These are phyloP conservation scores for Notocelia uddmanniana DNA, from an alignment of 2,888 invertebrate species.

Conservation along the genomic window DNA sequence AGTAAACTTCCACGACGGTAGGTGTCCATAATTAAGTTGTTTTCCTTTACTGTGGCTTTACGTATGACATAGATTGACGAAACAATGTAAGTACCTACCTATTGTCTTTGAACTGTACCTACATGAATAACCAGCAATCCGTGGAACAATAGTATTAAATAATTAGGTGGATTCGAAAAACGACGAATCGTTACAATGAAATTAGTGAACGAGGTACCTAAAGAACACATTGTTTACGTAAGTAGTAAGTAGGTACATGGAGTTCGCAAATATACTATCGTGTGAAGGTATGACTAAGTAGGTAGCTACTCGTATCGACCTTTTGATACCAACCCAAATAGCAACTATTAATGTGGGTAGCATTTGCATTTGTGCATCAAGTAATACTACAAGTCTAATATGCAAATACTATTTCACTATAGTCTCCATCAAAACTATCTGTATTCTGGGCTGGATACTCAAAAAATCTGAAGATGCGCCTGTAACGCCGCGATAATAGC, in stretches of 20 bases:
- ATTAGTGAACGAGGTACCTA: neutral
- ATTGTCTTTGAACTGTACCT: conserved; percentile 28
- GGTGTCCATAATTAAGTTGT: conserved; percentile 19
- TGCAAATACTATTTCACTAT: no score
- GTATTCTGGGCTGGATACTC: no score
- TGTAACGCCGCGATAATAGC: no score
- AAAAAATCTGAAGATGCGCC: no score
- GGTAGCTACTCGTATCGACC: no score
- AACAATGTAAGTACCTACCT: conserved; percentile 25
- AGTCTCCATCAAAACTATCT: no score
- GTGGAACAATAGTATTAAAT: conserved; percentile 31
- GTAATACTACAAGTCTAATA: no score
- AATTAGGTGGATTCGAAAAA: conserved; percentile 29
- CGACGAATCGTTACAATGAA: neutral
- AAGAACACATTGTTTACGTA: conserved; percentile 1
- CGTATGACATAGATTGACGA: neutral
- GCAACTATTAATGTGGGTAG: no score
- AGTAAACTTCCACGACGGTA: neutral
- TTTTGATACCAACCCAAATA: no score
- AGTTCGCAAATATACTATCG: neutral
- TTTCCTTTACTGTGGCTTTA: neutral
- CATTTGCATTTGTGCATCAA: no score
- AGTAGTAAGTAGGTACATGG: neutral
- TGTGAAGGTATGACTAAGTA: no score
- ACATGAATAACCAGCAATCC: conserved; percentile 22